These are phyloP conservation scores for Platygyra sinensis DNA, from an alignment of 64 coral and sea anemone species.

Conservation along the genomic window DNA sequence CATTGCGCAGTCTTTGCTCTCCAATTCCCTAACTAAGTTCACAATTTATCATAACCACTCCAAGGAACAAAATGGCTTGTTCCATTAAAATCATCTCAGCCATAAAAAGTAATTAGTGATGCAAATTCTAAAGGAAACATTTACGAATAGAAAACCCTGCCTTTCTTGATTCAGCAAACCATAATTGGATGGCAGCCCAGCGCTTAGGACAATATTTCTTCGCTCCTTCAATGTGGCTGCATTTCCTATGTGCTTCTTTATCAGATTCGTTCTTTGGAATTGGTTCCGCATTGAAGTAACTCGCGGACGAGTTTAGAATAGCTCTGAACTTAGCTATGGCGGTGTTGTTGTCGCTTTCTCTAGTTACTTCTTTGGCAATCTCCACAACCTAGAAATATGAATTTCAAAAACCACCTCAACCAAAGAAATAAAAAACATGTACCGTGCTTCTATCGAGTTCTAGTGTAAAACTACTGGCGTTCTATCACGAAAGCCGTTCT, in stretches of 20 bases:
- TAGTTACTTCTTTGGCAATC: slow-evolving; percentile 41
- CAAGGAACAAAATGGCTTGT: too few relatives aligned
- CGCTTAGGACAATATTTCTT: slow-evolving; percentile 74
- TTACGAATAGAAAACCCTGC: slow-evolving; percentile 2
- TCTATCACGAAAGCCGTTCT: too few relatives aligned
- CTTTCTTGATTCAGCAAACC: slow-evolving; percentile 66
- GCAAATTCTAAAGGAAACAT: too few relatives aligned
- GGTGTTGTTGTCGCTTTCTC: not conserved
- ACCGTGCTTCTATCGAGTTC: too few relatives aligned
- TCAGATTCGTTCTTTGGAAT: slow-evolving; percentile 64
- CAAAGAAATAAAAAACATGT: too few relatives aligned
- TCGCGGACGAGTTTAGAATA: slow-evolving; percentile 52
- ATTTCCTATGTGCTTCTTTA: slow-evolving; percentile 30
- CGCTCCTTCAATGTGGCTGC: slow-evolving; percentile 49
- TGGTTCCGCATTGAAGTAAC: slow-evolving; percentile 46
- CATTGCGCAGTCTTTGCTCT: too few relatives aligned
- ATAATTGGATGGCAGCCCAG: slow-evolving; percentile 71
- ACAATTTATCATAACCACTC: too few relatives aligned
- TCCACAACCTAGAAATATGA: slow-evolving; percentile 25
- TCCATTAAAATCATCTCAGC: too few relatives aligned
- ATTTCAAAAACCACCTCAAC: not conserved
- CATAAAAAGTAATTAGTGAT: too few relatives aligned
- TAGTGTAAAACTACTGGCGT: too few relatives aligned
- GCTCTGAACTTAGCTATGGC: slow-evolving; percentile 36
- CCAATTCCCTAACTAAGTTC: too few relatives aligned